Conservation (phyloP, 2,888 invertebrate species). For the Microplitis manilae region DNA sequence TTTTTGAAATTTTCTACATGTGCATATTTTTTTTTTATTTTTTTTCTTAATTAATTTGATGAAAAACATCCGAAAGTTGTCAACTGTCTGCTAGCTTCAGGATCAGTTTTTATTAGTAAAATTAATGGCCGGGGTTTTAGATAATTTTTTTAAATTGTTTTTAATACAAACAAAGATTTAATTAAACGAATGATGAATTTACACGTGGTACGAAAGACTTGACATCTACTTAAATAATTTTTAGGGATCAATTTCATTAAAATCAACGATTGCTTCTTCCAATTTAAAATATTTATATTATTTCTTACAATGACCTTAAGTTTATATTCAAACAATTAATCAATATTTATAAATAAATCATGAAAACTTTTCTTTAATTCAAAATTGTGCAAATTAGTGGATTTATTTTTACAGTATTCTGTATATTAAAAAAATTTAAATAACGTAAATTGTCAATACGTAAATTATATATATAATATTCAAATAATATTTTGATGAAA, state of each 20-base stretch:
- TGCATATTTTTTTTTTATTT: neutral
- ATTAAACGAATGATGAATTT: neutral
- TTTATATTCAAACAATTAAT: neutral
- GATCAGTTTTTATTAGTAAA: neutral
- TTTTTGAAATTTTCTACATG: too few relatives aligned
- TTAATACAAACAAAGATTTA: neutral
- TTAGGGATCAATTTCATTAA: neutral
- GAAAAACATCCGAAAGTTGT: too few relatives aligned
- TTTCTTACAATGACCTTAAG: neutral
- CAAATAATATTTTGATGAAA: neutral
- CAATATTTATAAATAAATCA: neutral
- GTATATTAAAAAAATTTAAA: neutral
- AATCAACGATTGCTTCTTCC: neutral
- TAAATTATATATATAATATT: neutral
- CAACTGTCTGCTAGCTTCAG: too few relatives aligned
- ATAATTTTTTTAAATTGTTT: neutral
- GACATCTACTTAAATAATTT: neutral
- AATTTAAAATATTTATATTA: neutral
- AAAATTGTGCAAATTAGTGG: neutral
- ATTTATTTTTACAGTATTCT: neutral
- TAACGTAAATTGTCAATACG: too few relatives aligned
- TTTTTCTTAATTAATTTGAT: neutral
- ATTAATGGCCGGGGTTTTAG: neutral
- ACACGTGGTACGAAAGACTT: neutral
- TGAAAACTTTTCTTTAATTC: neutral